These are phyloP conservation scores for Lepidurus couesii DNA, from an alignment of 1,140 invertebrate species.

Conservation along the genomic window DNA sequence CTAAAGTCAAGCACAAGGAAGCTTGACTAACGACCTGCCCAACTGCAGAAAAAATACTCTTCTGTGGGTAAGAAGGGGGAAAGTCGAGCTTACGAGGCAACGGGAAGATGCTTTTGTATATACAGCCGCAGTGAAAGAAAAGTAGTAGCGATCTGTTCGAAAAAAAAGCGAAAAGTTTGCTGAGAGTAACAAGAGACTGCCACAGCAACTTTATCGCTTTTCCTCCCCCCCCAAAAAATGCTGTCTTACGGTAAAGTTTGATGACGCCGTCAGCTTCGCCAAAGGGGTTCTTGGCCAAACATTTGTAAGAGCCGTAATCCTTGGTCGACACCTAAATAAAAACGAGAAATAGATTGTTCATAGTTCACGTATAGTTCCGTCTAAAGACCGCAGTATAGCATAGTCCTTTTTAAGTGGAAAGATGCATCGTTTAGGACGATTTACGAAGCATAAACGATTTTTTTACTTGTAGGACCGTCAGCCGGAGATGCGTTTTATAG, in stretches of 20 bases:
- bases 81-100: background rate
- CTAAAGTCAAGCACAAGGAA: constrained; percentile 8
- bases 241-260: constrained; percentile 15
- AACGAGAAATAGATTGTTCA: background rate
- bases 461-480: background rate
- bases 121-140: background rate
- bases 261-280: constrained; percentile 16
- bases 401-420: too few relatives aligned
- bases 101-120: background rate
- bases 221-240: background rate
- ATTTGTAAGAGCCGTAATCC: constrained; percentile 14
- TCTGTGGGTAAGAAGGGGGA: background rate
- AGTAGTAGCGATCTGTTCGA: too few relatives aligned
- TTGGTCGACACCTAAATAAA: constrained; percentile 9
- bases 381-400: background rate
- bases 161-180: too few relatives aligned
- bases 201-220: too few relatives aligned
- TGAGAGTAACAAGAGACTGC: too few relatives aligned
- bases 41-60: background rate
- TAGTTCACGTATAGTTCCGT: background rate
- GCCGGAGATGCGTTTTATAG: constrained; percentile 2
- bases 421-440: background rate
- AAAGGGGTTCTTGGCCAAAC: constrained; percentile 16
- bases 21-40: constrained; percentile 13
- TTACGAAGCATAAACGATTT: constrained; percentile 1